These are phyloP conservation scores for Buceros bicornis DNA, from an alignment of 2,797 vertebrate genomes.

Conservation along the genomic window DNA sequence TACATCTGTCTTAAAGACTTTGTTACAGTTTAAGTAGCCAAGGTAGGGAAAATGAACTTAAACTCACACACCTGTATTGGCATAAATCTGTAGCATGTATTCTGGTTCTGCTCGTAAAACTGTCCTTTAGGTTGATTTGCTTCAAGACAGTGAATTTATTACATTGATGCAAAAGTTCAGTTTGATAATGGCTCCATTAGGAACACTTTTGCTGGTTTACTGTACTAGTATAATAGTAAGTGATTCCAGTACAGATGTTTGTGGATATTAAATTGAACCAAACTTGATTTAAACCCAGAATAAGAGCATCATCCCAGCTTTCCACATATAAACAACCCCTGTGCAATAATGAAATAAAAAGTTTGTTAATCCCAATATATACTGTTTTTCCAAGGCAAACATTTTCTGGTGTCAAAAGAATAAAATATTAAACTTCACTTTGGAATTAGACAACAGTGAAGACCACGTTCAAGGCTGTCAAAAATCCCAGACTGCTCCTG, in stretches of 20 bases:
- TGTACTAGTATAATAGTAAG: neutral
- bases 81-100: neutral
- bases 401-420: neutral
- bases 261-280: neutral
- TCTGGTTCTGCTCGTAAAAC: neutral
- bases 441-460: neutral
- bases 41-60: neutral
- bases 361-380: neutral
- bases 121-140: neutral
- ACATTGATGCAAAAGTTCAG: neutral
- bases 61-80: neutral
- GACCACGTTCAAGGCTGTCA: neutral
- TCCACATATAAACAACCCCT: neutral
- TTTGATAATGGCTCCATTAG: conserved; percentile 16
- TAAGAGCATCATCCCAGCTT: neutral
- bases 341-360: neutral
- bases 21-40: neutral
- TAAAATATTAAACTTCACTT: neutral
- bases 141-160: conserved; percentile 5
- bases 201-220: neutral
- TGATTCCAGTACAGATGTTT: neutral
- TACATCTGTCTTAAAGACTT: neutral
- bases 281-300: neutral
- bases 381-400: neutral
- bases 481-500: neutral